A percentile compares a stretch with the other conserved stretches of the same genome.
phyloP scores from a whole-genome alignment of 2,888 invertebrate species.

The Drosophila lutescens region DNA sequence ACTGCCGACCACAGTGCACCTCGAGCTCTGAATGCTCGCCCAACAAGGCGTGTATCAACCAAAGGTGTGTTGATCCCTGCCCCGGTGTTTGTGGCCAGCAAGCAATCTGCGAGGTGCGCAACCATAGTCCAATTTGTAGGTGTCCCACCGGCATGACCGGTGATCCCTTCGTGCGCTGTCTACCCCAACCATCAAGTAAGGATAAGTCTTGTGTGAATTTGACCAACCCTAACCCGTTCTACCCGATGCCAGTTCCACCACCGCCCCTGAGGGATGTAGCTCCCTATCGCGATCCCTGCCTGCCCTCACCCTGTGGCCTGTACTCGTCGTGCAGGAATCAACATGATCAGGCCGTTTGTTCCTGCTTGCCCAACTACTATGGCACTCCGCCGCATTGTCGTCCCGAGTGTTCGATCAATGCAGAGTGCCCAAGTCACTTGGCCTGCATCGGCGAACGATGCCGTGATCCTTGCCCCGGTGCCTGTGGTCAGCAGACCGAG shows the following conservation, averaged over 20 bases:
- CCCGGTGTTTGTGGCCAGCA: conserved; percentile 90
- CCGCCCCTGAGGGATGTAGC: conserved; percentile 63
- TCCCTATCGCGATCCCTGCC: conserved; percentile 85
- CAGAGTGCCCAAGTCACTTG: conserved; percentile 90
- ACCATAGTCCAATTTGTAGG: conserved; percentile 92
- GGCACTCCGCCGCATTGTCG: conserved; percentile 90
- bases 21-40: conserved; percentile 89
- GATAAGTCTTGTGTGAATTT: background rate
- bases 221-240: conserved; percentile 14
- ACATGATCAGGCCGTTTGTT: conserved; percentile 88
- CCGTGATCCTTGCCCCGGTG: conserved; percentile 92
- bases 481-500: conserved; percentile 88
- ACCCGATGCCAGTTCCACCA: conserved; percentile 54
- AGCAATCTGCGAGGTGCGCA: conserved; percentile 89
- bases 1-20: conserved; percentile 90
- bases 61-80: conserved; percentile 90
- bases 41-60: conserved; percentile 89
- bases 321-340: conserved; percentile 88
- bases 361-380: conserved; percentile 87
- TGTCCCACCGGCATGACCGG: conserved; percentile 89
- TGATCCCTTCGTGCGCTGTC: conserved; percentile 90
- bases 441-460: conserved; percentile 92
- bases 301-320: conserved; percentile 88
- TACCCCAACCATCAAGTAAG: conserved; percentile 85
- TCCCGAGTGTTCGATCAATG: conserved; percentile 89